phyloP scores from a whole-genome alignment of 2,113 vertebrate genomes.

The Eulemur rufifrons region DNA sequence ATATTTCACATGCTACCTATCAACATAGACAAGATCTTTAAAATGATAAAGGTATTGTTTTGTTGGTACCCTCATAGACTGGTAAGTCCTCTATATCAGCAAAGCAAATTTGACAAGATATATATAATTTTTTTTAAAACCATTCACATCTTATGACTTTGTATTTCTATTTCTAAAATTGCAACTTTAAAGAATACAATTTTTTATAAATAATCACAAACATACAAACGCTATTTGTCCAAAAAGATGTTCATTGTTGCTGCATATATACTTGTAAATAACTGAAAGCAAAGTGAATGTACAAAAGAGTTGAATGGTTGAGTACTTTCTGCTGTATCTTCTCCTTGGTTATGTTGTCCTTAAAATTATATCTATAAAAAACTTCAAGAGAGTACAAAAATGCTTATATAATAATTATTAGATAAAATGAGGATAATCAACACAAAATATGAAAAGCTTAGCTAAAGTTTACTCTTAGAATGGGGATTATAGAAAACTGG shows the following conservation, averaged over 20 bases:
- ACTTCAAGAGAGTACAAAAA: neutral
- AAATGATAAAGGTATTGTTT: neutral
- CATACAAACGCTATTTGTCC: neutral
- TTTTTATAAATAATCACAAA: neutral
- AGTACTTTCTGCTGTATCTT: neutral
- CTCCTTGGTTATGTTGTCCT: neutral
- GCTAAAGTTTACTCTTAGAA: neutral
- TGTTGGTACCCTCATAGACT: neutral
- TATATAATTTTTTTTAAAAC: neutral
- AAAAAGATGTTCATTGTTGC: neutral
- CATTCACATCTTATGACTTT: neutral
- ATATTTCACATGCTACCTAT: neutral
- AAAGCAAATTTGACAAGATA: neutral
- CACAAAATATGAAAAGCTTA: neutral
- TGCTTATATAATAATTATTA: neutral
- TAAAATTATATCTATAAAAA: neutral
- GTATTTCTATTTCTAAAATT: neutral
- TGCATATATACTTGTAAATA: neutral
- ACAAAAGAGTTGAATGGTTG: neutral
- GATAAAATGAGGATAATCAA: neutral
- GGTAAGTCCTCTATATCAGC: neutral
- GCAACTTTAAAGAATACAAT: neutral
- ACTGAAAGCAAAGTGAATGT: neutral
- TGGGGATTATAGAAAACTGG: neutral
- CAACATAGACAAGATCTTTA: neutral